Base-by-base conservation (phyloP, 2,888 invertebrate species). In the Leptopilina myrica region DNA sequence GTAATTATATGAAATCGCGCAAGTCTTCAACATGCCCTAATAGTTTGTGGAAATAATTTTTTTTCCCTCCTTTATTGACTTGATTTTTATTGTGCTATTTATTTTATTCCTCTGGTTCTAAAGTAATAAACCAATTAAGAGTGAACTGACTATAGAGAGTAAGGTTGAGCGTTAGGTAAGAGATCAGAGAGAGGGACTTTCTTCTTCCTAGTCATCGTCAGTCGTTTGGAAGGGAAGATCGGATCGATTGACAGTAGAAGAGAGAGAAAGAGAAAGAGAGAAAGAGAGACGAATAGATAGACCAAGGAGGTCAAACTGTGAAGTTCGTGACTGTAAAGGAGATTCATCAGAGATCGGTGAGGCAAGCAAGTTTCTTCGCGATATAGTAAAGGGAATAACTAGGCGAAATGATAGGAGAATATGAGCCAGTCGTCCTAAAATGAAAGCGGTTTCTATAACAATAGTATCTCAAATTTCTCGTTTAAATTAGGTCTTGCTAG, bases 271-370 rank as follows among this genome's bases (percentile, higher is more conserved):
- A 33, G 33, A n/a, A n/a, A 33, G 33, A 33, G 33, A 33, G 33
- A 33, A 4, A 33, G 33, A 33, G 33, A 33, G 33, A 33, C 33
- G 49, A 69, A 26, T 15, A 69, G 53, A 53, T 53, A 53, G 69
- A 49, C 49, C 20, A 67, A 26, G 20, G 49, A 67, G 67, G 67
- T 49, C 67, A 67, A 67, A 49, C 49, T 53, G 69, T 14, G 26
- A 67, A 69, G 69, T 69, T 49, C 46, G 20, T 69, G 49, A 49
- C 26, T 15, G 46, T n/a, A 49, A 69, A 46, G 53, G 26, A 69
- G 53, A 69, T 53, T 53, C 67, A 69, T 69, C 67, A 69, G 49
- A 15, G 15, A 67, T 67, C 15, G 67, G 49, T 20, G 46, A 67
- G 67, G 43, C 5, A 49, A 67, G 15, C 67, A 56, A 20, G 67